Base-by-base conservation (phyloP, 2,888 invertebrate species). In the Shargacucullia verbasci region DNA sequence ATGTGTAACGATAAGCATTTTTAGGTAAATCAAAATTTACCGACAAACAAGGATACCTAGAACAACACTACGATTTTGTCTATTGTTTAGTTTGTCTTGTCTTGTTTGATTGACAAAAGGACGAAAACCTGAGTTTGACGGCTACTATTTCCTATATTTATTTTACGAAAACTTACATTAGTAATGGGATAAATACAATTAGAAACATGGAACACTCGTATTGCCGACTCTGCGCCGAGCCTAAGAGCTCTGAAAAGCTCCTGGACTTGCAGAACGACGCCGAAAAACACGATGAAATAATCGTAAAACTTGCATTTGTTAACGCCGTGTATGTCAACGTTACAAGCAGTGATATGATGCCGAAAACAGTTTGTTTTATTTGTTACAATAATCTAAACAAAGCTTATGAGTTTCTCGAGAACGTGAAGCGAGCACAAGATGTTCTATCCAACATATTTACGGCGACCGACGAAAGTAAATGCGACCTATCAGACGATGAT, bases 281-380 rank as follows among this genome's bases (percentile, higher is more conserved):
- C 7, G 55, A 60, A 27, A 70, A 60, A 53, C 41, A 53, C 35
- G 45, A 64, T 11, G 68, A 68, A 59, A 60, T 70, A 15, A 40
- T 64, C 7, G 0, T 68, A 46, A 70, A 68, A 13, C 65, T 68
- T 14, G 55, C 65, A 2, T 88, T 90, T 59, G 67, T 92, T n/a
- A 92, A 91, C 62, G 89, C 89, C 14, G 76, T 86, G 11, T 91
- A 90, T 62, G 84, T 92, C n/a, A 86, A 92, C 70, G 77, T 92
- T 53, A 77, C 80, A 27, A 79, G 70, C 55, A 74, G 76, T 14
- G 83, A 70, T 70, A 70, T 53, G 41, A 34, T 68, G 60, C 68
- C 68, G 38, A 70, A 68, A 68, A 68, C 70, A 13, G 48, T 68
- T 39, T 68, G 68, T 70, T 70, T 68, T 12, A 12, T 68, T 45